Evolutionary conservation across 2,888 invertebrate genomes (phyloP).

Genomic region (Cerceris rybyensis): DNA sequence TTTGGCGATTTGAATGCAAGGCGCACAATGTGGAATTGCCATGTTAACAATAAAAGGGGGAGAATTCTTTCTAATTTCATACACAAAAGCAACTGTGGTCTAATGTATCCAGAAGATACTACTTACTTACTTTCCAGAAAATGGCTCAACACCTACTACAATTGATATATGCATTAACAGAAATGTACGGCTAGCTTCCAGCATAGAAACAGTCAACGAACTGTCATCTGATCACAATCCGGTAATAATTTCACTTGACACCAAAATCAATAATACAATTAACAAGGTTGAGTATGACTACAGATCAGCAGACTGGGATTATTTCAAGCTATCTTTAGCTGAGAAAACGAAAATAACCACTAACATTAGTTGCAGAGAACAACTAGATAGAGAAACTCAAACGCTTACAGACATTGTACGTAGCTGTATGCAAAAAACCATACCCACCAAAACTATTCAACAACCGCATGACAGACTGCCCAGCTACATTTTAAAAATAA

Average conservation of each 20-base stretch:
- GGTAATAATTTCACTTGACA: conserved; percentile 29
- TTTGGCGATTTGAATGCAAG: conserved; percentile 63
- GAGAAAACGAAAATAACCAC: conserved; percentile 27
- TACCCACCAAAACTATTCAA: conserved; percentile 17
- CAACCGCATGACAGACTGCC: conserved; percentile 29
- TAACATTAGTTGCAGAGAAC: conserved; percentile 19
- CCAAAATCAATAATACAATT: no score
- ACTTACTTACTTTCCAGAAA: conserved; percentile 62
- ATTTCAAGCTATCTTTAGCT: conserved; percentile 35
- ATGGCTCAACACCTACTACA: conserved; percentile 55
- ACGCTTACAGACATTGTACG: conserved; percentile 42
- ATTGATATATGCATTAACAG: conserved; percentile 65
- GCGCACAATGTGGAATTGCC: conserved; percentile 55
- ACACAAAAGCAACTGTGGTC: conserved; percentile 43
- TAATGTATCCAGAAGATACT: conserved; percentile 55
- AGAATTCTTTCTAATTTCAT: conserved; percentile 45
- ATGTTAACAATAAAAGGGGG: conserved; percentile 53
- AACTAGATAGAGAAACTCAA: conserved; percentile 46
- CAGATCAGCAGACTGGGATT: conserved; percentile 44
- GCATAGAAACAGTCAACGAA: conserved; percentile 39
- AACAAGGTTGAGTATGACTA: conserved; percentile 25
- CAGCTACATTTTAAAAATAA: conserved; percentile 3
- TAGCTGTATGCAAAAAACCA: conserved; percentile 22
- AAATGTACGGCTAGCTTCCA: conserved; percentile 48
- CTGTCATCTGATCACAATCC: conserved; percentile 66